These are phyloP conservation scores for Ooceraea biroi DNA, from an alignment of 1,140 invertebrate species.

Conservation along the genomic window DNA sequence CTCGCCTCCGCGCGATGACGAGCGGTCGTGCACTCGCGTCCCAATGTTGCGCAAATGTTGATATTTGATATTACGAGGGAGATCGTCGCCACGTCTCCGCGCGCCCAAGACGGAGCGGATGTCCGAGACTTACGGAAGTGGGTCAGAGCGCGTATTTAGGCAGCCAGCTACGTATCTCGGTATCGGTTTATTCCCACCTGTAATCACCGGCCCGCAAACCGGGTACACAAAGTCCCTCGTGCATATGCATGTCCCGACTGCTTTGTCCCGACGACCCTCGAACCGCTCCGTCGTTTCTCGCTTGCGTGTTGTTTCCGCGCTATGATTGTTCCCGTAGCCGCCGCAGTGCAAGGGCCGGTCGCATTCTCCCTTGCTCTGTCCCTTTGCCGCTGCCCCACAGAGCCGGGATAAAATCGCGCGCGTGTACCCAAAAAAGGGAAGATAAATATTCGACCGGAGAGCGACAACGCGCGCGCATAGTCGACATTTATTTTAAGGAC, in stretches of 20 bases:
- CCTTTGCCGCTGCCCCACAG: too few relatives aligned
- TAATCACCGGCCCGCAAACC: conserved; percentile 69
- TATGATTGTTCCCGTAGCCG: conserved; percentile 51
- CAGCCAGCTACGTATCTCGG: conserved; percentile 61
- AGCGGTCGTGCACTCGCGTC: neutral
- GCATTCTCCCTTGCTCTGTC: neutral
- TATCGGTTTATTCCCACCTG: conserved; percentile 75
- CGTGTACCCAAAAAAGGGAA: neutral
- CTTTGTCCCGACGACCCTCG: conserved; percentile 58
- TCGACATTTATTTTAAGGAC: conserved; percentile 51
- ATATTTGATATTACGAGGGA: conserved; percentile 50
- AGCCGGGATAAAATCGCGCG: neutral
- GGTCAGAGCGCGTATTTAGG: conserved; percentile 63
- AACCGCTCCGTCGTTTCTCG: conserved; percentile 22
- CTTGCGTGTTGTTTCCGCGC: conserved; percentile 43
- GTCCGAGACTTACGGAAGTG: conserved; percentile 59
- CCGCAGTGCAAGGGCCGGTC: conserved; percentile 15
- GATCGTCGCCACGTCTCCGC: neutral
- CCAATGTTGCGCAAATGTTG: conserved; percentile 49
- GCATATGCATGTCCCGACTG: conserved; percentile 70
- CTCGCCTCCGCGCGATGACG: neutral
- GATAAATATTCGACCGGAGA: neutral
- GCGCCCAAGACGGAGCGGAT: conserved; percentile 8
- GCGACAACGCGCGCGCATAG: conserved; percentile 9
- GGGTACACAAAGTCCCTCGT: conserved; percentile 70